A percentile compares a stretch with the other conserved stretches of the same genome.
phyloP scores from a whole-genome alignment of 2,888 invertebrate species.

The Cacoxenus indagator region DNA sequence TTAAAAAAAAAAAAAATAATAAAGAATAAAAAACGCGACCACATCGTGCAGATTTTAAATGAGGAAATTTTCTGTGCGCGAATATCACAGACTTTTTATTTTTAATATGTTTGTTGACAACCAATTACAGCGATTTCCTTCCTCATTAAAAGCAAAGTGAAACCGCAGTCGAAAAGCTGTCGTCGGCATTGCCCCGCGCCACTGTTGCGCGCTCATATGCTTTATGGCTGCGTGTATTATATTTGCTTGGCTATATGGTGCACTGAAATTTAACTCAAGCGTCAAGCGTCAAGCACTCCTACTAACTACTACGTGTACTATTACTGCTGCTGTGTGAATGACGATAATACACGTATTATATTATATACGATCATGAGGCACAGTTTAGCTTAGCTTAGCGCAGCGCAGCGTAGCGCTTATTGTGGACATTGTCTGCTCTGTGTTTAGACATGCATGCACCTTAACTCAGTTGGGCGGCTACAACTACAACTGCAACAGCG shows the following conservation, averaged over 20 bases:
- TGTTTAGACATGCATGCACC: not conserved
- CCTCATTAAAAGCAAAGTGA: slow-evolving; percentile 53
- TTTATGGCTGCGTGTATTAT: not conserved
- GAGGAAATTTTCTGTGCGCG: slow-evolving; percentile 26
- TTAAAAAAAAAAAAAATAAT: not conserved
- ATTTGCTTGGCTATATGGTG: not conserved
- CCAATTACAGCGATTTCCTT: slow-evolving; percentile 62
- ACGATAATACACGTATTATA: no score
- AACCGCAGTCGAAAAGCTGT: slow-evolving; percentile 8
- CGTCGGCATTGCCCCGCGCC: not conserved
- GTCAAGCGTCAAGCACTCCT: slow-evolving; percentile 41
- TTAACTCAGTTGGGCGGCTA: not conserved
- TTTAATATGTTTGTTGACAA: slow-evolving; percentile 63
- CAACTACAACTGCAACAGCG: slow-evolving; percentile 22
- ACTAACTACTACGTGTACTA: not conserved
- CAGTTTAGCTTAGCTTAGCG: not conserved
- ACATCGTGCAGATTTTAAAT: slow-evolving; percentile 31
- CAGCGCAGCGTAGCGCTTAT: not conserved
- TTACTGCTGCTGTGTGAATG: no score
- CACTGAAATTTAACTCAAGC: slow-evolving; percentile 57
- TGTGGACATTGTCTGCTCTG: slow-evolving; percentile 11
- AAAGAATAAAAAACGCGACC: not conserved
- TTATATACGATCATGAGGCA: not conserved
- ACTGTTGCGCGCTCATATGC: slow-evolving; percentile 3
- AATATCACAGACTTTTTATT: slow-evolving; percentile 35